Evolutionary conservation across 2,888 invertebrate species (phyloP).

Genomic region (Sialis fuliginosa): DNA sequence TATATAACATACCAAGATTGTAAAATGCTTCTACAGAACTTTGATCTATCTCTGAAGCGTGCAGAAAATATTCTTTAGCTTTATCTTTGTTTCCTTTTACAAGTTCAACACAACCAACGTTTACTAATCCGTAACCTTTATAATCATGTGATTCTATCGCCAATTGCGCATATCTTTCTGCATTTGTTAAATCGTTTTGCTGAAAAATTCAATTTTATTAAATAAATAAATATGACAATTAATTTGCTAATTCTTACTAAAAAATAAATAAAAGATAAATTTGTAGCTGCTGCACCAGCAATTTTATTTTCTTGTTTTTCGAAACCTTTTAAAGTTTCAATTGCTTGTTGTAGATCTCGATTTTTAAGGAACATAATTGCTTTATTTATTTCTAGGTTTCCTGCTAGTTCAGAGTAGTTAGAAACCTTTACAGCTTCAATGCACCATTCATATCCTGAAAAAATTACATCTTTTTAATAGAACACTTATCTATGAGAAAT

Average conservation of each 20-base stretch:
- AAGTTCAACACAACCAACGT: conserved; percentile 66
- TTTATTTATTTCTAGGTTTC: conserved; percentile 81
- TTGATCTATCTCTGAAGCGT: conserved; percentile 62
- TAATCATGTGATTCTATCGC: conserved; percentile 58
- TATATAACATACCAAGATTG: conserved; percentile 44
- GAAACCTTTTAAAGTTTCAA: conserved; percentile 69
- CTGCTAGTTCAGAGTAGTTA: conserved; percentile 63
- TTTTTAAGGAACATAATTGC: conserved; percentile 71
- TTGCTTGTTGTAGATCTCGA: conserved; percentile 60
- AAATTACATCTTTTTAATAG: background rate
- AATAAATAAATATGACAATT: background rate
- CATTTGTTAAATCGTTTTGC: conserved; percentile 65
- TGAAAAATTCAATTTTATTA: conserved; percentile 19
- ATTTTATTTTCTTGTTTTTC: conserved; percentile 73
- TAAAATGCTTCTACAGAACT: conserved; percentile 72
- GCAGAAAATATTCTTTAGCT: conserved; percentile 52
- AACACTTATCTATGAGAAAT: background rate
- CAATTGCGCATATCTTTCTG: conserved; percentile 55
- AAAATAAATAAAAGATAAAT: conserved; percentile 69
- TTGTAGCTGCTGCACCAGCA: conserved; percentile 68
- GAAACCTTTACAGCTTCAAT: conserved; percentile 85
- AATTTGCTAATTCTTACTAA: conserved; percentile 30
- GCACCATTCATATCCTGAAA: conserved; percentile 58
- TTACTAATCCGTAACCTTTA: conserved; percentile 68
- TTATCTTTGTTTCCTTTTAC: conserved; percentile 47